Conservation (phyloP, 2,113 vertebrate genomes). For the Eudyptes chrysolophus region DNA sequence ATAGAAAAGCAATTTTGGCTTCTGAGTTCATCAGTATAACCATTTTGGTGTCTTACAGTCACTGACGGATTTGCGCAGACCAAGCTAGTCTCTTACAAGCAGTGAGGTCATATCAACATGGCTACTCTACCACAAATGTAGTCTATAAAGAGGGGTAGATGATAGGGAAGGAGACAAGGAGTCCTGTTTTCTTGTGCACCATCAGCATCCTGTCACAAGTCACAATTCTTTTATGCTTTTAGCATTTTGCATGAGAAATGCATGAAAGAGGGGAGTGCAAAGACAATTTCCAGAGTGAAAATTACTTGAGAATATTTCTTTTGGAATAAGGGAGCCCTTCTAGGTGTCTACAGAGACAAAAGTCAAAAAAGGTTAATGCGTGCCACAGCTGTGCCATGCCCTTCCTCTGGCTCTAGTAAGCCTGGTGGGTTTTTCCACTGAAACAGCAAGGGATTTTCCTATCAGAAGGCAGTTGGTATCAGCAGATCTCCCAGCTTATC, state of each 20-base stretch:
- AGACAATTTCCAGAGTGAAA: background rate
- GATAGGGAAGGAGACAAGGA: background rate
- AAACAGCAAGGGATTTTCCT: conserved; percentile 55
- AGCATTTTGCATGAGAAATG: background rate
- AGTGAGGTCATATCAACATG: background rate
- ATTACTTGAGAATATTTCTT: background rate
- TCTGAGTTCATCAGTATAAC: background rate
- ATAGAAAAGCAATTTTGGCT: background rate
- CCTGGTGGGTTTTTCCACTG: conserved; percentile 49
- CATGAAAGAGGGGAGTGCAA: background rate
- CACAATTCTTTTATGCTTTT: background rate
- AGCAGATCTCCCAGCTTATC: conserved; percentile 57
- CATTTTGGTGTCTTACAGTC: background rate
- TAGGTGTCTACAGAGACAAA: background rate
- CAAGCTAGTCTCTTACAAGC: background rate
- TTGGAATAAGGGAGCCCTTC: background rate
- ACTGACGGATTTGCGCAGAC: background rate
- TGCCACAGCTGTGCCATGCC: conserved; percentile 31
- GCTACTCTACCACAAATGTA: background rate
- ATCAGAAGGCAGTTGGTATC: conserved; percentile 32
- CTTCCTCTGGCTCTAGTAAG: conserved; percentile 27
- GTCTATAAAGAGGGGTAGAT: background rate
- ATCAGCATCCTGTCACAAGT: background rate
- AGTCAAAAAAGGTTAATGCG: conserved; percentile 46
- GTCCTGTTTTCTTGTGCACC: background rate